Conservation (phyloP, 2,113 vertebrate species). For the Terrapene triunguis region DNA sequence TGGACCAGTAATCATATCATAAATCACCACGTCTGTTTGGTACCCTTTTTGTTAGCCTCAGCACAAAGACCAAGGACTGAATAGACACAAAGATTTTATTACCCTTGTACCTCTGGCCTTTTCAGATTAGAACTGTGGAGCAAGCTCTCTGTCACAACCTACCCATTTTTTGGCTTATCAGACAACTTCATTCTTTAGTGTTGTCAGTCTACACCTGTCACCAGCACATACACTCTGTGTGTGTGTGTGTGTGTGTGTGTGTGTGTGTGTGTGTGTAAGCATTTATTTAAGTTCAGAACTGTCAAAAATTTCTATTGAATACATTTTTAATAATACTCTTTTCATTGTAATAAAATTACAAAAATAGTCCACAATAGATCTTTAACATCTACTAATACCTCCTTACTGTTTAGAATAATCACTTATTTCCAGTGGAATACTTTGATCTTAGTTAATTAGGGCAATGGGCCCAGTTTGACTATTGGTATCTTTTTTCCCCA, state of each 20-base stretch:
- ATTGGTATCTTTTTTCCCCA: background rate
- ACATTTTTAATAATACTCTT: background rate
- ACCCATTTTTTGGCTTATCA: background rate
- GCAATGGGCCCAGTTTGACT: background rate
- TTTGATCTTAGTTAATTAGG: background rate
- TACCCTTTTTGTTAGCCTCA: background rate
- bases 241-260: accelerated
- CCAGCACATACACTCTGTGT: background rate
- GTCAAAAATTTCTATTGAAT: background rate
- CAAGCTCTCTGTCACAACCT: background rate
- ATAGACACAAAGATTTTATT: background rate
- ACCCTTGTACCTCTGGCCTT: background rate
- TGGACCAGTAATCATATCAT: background rate
- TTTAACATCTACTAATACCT: background rate
- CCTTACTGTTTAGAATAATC: background rate
- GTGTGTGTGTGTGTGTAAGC: background rate
- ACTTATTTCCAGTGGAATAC: background rate
- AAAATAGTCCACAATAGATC: background rate
- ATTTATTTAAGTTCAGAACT: background rate
- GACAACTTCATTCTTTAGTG: background rate
- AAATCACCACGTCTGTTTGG: background rate
- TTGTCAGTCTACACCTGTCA: background rate
- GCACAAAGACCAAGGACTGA: background rate
- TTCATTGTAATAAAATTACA: background rate
- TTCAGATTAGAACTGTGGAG: background rate